Evolutionary conservation across 2,797 vertebrate species (phyloP).

Genomic region (Pristis pectinata): DNA sequence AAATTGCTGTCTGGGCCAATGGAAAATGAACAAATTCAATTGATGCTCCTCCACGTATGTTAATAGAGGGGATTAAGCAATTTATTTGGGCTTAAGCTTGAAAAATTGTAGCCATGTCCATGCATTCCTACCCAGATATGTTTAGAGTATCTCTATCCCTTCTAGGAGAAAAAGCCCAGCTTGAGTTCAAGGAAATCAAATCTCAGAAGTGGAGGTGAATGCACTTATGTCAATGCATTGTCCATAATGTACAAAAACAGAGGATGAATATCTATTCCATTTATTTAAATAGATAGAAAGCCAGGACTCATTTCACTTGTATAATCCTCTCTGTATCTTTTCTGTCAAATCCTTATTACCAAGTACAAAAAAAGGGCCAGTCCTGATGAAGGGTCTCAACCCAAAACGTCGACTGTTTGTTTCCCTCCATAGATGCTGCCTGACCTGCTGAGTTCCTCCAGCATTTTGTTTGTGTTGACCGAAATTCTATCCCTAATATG

Average conservation of each 20-base stretch:
- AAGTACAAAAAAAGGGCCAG: not conserved
- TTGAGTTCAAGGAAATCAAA: not conserved
- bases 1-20: not conserved
- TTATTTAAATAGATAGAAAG: not conserved
- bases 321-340: not conserved
- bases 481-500: not conserved
- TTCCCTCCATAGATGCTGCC: too few species aligned
- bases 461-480: too few species aligned
- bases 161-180: not conserved
- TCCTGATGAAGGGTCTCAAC: too few species aligned
- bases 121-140: not conserved
- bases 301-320: not conserved
- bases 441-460: too few species aligned
- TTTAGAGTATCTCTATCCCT: not conserved
- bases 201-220: too few species aligned
- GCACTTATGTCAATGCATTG: too few species aligned
- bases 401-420: too few species aligned
- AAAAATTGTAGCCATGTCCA: not conserved
- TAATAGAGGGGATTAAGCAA: not conserved
- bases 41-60: not conserved
- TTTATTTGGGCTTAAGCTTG: not conserved
- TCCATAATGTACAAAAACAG: too few species aligned
- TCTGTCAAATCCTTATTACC: not conserved
- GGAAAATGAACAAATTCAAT: not conserved
- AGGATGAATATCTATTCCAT: not conserved